Evolutionary conservation across 1,140 invertebrate species (phyloP), one percentile per base, ranked within the genome.

Genomic region (Gryllus bimaculatus): DNA sequence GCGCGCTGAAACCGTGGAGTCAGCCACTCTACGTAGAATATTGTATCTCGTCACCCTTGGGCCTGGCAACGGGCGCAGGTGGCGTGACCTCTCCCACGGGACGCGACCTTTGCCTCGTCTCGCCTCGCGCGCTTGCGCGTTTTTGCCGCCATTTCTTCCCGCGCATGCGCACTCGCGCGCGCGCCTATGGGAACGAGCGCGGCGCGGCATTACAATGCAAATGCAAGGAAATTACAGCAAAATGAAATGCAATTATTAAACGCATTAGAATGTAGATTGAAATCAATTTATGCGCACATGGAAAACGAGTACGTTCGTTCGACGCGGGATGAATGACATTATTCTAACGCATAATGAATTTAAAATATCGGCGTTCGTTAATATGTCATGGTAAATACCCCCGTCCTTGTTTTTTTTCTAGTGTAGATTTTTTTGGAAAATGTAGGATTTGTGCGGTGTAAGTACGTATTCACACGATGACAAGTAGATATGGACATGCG

Each of bases 161-260:
- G 7, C 54, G 54, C 18, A 10, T 66, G 54, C 18, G 10, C 18
- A 2, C 18, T 66, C 54, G 54, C 18, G 54, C 54, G 18, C 26
- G 26, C 26, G 54, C n/a, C n/a, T 66, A 66, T 66, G 54, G 7
- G 54, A 13, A 66, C 54, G 18, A 10, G 54, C 10, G 18, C 7
- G 54, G 18, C 54, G 18, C 54, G 18, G 18, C 18, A 66, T 66
- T 66, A 18, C 54, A 10, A 66, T 66, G 54, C 54, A 66, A 66
- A 66, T 66, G 54, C 10, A 66, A 66, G 54, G 54, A 66, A 66
- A 66, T 66, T 66, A 66, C 54, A 66, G 18, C 54, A 66, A 18
- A 66, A 66, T 66, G 54, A 66, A 66, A 66, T 66, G 10, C 54
- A 66, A 66, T 66, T 66, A 66, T 66, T 66, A 66, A 66, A 66